Conservation (phyloP, 1,140 invertebrate genomes). For the Drosophila aff. region DNA sequence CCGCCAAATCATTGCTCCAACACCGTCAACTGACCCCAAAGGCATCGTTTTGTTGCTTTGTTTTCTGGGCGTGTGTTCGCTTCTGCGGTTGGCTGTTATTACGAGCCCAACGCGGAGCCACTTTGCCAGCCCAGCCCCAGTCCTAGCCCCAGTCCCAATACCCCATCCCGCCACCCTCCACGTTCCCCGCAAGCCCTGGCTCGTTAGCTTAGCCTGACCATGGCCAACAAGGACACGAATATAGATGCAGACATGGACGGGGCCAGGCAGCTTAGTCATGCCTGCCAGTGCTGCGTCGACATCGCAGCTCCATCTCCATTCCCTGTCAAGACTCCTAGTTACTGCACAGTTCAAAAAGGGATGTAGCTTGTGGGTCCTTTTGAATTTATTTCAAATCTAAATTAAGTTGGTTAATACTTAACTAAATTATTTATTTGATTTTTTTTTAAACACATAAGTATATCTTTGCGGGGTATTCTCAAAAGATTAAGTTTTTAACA, state of each 20-base stretch:
- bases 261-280: conserved; percentile 65
- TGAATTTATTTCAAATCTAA: not conserved
- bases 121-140: conserved; percentile 9
- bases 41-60: conserved; percentile 48
- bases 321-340: conserved; percentile 3
- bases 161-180: not conserved
- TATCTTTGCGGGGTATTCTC: too few relatives aligned
- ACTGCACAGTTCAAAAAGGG: not conserved
- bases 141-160: not conserved
- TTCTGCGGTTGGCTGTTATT: conserved; percentile 62
- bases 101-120: conserved; percentile 51
- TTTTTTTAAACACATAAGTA: too few relatives aligned
- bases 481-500: too few relatives aligned
- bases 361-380: too few relatives aligned
- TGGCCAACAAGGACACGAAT: conserved; percentile 43
- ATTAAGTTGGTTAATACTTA: not conserved
- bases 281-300: conserved; percentile 64
- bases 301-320: conserved; percentile 20
- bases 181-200: conserved; percentile 6
- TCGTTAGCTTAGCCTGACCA: conserved; percentile 50
- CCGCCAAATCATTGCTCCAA: conserved; percentile 46
- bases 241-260: conserved; percentile 32
- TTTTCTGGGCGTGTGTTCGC: conserved; percentile 21
- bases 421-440: not conserved
- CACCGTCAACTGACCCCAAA: conserved; percentile 62